Percentiles rank a stretch among this genome's conserved stretches.
phyloP scores from a whole-genome alignment of 2,797 vertebrate genomes.

The Rhadinocentrus ornatus region DNA sequence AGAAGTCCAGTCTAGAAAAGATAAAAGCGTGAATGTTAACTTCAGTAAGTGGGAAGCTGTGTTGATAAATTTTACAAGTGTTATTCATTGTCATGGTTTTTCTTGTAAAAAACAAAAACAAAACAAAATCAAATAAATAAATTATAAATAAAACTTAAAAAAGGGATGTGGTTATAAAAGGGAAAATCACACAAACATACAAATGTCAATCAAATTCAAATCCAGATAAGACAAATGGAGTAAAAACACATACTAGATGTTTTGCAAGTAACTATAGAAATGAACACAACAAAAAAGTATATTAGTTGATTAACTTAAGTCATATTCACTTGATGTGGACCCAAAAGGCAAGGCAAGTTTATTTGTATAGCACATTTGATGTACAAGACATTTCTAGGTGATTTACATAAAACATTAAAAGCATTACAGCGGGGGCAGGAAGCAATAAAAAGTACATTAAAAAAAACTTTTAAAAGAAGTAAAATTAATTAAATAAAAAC shows the following conservation, averaged over 20 bases:
- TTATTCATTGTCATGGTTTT: conserved; percentile 32
- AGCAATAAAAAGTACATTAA: too few relatives aligned
- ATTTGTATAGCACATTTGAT: too few relatives aligned
- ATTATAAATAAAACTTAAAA: too few relatives aligned
- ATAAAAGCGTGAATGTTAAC: too few relatives aligned
- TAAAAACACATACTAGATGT: background rate
- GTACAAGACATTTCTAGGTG: too few relatives aligned
- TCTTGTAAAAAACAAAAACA: background rate
- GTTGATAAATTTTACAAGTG: conserved; percentile 1
- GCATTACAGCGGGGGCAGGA: too few relatives aligned
- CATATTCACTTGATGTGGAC: background rate
- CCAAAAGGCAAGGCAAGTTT: background rate
- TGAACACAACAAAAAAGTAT: background rate
- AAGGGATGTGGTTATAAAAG: conserved; percentile 1
- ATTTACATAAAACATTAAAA: too few relatives aligned
- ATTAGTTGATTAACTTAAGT: background rate
- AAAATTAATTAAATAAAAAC: too few relatives aligned
- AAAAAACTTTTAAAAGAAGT: too few relatives aligned
- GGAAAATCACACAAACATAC: background rate
- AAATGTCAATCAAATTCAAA: conserved; percentile 26
- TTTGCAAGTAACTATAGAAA: background rate
- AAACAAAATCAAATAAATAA: conserved; percentile 7
- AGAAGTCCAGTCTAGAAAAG: too few relatives aligned
- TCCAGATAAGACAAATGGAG: conserved; percentile 23
- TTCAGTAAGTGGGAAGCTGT: background rate